phyloP scores from a whole-genome alignment of 1,140 invertebrate species.

The Chymomyza costata region DNA sequence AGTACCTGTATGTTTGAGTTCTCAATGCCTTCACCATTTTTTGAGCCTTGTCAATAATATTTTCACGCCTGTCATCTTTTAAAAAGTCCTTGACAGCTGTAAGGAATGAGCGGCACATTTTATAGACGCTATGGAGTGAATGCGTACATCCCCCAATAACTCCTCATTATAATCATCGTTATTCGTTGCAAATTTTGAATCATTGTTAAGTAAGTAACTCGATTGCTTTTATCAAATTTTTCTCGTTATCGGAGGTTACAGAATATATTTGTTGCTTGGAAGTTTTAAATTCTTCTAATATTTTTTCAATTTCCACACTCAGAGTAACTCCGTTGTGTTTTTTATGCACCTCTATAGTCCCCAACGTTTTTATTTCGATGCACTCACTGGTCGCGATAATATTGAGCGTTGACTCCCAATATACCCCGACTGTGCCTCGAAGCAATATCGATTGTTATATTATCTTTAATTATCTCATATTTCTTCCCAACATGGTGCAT shows the following conservation, averaged over 20 bases:
- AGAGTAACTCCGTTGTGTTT: not conserved
- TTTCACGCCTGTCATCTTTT: too few species aligned
- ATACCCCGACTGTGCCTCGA: not conserved
- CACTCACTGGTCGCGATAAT: not conserved
- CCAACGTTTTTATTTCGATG: not conserved
- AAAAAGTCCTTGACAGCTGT: slow-evolving; percentile 1
- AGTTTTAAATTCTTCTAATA: not conserved
- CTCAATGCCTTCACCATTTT: not conserved
- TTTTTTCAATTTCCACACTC: not conserved
- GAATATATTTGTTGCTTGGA: slow-evolving; percentile 5
- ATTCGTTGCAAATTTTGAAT: not conserved
- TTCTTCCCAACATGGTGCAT: not conserved
- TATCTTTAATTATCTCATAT: not conserved
- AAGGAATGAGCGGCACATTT: slow-evolving; percentile 1
- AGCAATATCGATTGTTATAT: not conserved
- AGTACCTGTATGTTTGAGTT: not conserved
- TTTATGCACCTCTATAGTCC: not conserved
- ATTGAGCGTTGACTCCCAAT: not conserved
- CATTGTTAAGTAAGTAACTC: not conserved
- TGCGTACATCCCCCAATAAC: too few species aligned
- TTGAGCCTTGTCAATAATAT: too few species aligned
- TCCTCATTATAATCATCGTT: not conserved
- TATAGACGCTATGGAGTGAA: not conserved
- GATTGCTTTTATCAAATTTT: not conserved
- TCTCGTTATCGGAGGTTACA: not conserved